Base-by-base conservation (phyloP, 2,113 vertebrate genomes). In the Tor tambroides region DNA sequence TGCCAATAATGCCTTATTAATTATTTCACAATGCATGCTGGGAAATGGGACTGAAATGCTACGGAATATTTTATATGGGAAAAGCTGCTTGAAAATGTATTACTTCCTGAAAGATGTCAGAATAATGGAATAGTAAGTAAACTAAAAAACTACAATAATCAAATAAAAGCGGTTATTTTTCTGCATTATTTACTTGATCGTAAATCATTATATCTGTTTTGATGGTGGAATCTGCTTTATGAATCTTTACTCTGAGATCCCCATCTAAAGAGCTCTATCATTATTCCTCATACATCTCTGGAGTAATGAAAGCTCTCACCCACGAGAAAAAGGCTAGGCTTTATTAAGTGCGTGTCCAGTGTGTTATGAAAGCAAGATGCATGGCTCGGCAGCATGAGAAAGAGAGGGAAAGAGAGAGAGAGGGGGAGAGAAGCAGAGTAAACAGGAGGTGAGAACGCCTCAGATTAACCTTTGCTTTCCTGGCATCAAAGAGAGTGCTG, bases 301-400 rank as follows among this genome's bases (percentile, higher is more conserved):
- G 46, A 54, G 32, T 23, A 56, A 54, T 69, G 61, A 84, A 71
- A 23, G 81, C 63, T 67, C 61, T 59, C 32, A 71, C 46, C 32
- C 38, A 51, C 19, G 74, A 76, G 63, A 72, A 71, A 83, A 78
- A 15, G 26, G 80, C 85, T 86, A 72, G 89, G 87, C 85, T 89
- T 87, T 90, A 92, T 91, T 85, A 91, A 93, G 91, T 89, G 78
- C 90, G 91, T 90, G 89, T 90, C 87, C 91, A 90, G 85, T 91
- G 80, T 91, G 82, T 89, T 90, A 87, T 89, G 85, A 92, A 91
- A 92, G 90, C 89, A 90, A 87, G 81, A 77, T 86, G 1, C 89
- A 89, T 85, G 32, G 59, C 83, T 80, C 84, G 84, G 79, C 54
- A 89, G 80, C 78, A 77, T 82, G 63, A 80, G 38, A 46, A 43